phyloP scores from a whole-genome alignment of 2,888 invertebrate species.

The Spodoptera littoralis region DNA sequence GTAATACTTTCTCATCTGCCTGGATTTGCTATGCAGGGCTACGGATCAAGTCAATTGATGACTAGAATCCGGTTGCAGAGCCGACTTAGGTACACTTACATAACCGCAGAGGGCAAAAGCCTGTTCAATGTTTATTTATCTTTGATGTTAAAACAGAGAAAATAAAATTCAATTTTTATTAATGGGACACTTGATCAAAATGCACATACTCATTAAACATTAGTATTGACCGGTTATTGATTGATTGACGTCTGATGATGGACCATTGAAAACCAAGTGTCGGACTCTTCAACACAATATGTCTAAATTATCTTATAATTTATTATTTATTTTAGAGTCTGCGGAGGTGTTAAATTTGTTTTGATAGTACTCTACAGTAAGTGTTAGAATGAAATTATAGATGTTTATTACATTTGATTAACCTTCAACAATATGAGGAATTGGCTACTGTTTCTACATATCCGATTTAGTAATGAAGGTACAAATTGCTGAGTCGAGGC shows the following conservation, averaged over 20 bases:
- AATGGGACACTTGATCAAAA: conserved; percentile 24
- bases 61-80: conserved; percentile 28
- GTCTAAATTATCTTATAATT: conserved; percentile 32
- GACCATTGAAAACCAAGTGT: conserved; percentile 30
- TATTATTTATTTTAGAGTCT: conserved; percentile 5
- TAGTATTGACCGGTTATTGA: conserved; percentile 39
- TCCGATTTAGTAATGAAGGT: conserved; percentile 21
- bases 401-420: conserved; percentile 10
- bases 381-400: conserved; percentile 12
- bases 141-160: neutral
- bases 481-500: conserved; percentile 61
- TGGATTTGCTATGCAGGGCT: conserved; percentile 4
- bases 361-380: conserved; percentile 18
- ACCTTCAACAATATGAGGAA: conserved; percentile 16
- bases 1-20: conserved; percentile 1
- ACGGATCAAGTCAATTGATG: conserved; percentile 10
- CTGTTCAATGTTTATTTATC: neutral
- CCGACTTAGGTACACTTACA: too few species aligned
- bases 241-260: conserved; percentile 50
- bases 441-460: conserved; percentile 24
- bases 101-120: too few species aligned
- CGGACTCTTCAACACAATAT: conserved; percentile 37
- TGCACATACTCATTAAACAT: conserved; percentile 32
- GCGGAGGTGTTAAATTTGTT: neutral
- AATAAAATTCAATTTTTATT: conserved; percentile 13